These are phyloP conservation scores for Cheilosia scutellata DNA, from an alignment of 2,888 invertebrate species.

Conservation along the genomic window DNA sequence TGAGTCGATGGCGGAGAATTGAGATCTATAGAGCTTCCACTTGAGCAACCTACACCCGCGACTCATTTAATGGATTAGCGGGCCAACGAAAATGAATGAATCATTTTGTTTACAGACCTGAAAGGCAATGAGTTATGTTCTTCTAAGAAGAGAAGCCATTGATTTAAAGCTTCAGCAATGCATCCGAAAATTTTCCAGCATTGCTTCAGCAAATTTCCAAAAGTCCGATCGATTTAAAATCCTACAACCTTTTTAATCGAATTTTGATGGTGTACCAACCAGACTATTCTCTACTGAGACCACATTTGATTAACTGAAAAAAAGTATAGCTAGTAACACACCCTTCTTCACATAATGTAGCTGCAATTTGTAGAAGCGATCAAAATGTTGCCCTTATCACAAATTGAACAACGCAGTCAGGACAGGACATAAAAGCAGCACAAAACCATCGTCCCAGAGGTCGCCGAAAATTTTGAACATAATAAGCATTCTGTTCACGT, in stretches of 20 bases:
- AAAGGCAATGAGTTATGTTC: too few relatives aligned
- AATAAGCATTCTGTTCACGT: slow-evolving; percentile 68
- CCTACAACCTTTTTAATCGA: background rate
- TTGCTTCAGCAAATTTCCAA: too few relatives aligned
- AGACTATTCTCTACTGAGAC: slow-evolving; percentile 20
- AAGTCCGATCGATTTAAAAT: background rate
- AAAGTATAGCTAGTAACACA: background rate
- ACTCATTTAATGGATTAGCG: too few relatives aligned
- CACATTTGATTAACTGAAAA: slow-evolving; percentile 12
- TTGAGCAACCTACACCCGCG: too few relatives aligned
- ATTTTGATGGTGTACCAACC: slow-evolving; percentile 26
- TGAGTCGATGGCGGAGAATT: too few relatives aligned
- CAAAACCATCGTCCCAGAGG: slow-evolving; percentile 1
- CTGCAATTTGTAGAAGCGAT: slow-evolving; percentile 67
- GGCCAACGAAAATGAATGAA: too few relatives aligned
- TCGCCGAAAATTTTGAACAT: slow-evolving; percentile 9
- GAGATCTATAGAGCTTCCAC: too few relatives aligned
- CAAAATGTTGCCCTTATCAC: slow-evolving; percentile 62
- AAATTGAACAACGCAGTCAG: slow-evolving; percentile 69
- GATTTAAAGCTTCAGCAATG: too few relatives aligned
- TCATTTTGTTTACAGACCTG: too few relatives aligned
- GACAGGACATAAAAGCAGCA: slow-evolving; percentile 30
- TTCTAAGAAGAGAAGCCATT: too few relatives aligned
- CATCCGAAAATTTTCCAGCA: too few relatives aligned
- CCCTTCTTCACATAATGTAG: background rate